Evolutionary conservation across 2,888 invertebrate genomes (phyloP), one percentile per base, ranked within the genome.

Genomic region (Micoletzkya japonica): DNA sequence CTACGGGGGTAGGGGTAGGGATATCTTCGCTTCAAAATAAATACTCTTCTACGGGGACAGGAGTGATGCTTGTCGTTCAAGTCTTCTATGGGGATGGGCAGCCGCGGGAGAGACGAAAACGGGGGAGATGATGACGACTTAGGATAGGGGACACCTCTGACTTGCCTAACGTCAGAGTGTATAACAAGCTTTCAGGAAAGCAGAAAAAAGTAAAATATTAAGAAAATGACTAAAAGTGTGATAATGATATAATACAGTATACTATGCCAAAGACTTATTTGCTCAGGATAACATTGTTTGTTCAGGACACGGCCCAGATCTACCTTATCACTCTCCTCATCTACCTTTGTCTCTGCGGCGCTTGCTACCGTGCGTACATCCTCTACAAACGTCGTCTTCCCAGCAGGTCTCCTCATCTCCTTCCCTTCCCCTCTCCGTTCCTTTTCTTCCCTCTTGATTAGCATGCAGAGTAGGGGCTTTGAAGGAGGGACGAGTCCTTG

Each of bases 271-370:
- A n/a, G n/a, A n/a, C n/a, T n/a, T n/a, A n/a, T n/a, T n/a, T n/a
- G n/a, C n/a, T n/a, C n/a, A n/a, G n/a, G n/a, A n/a, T n/a, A n/a
- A n/a, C n/a, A n/a, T n/a, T n/a, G n/a, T 61, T 24, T 17, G 61
- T 77, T 70, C 66, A 81, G 80, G 88, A 95, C 86, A 92, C 94
- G 10, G 89, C 94, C 70, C 94, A 95, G 87, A 89, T 95, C 80
- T 94, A 95, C 88, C 88, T 94, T 74, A 89, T 79, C 24, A 79
- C 79, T 1, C 64, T 81, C 0, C n/a, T 74, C 1, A 36, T 72
- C 4, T 80, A 79, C 64, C 59, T 73, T 30, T 70, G 73, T 7
- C 58, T 82, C 4, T 74, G 73, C 4, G 66, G 72, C 1, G 59
- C 72, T 32, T 76, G 77, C 66, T 73, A 73, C 4, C 70, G 76